Evolutionary conservation across 2,888 invertebrate genomes (phyloP), one percentile per base, ranked within the genome.

Genomic region (Xylota sylvarum): DNA sequence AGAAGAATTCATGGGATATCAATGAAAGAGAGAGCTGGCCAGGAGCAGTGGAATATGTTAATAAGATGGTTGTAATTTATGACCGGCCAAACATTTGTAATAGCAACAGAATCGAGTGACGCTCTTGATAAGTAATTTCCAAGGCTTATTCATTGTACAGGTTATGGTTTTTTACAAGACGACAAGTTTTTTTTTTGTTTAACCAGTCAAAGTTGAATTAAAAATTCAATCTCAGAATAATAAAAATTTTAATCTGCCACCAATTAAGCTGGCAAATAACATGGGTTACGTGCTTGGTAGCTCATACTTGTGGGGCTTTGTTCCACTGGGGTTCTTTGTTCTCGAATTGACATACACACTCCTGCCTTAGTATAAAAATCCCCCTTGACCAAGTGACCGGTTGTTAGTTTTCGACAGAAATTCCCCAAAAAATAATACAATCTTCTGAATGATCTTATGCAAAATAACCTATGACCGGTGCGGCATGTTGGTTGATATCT

Each of bases 401-500:
- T 50, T 50, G 10, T 50, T 23, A 23, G 12, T 23, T 23, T 50
- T 1, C 23, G 23, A 5, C 5, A 9, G 50, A 23, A 50, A 14
- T 46, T 14, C 46, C 46, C 17, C 14, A 50, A 14, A 50, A 14
- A 50, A 50, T 12, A 50, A 12, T n/a, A 35, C 12, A 4, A 40
- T 5, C 40, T 32, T 35, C 40, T 10, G 1, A 48, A 19, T 9
- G 10, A 6, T 30, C 27, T 27, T 23, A 27, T 9, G 5, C 2
- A 50, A 56, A 56, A 56, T 56, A 56, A 56, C 35, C 56, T 56
- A 32, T 56, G 56, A 35, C 56, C 35, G 56, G 35, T 52, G n/a
- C 5, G n/a, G 30, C 30, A 30, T 5, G 1, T 4, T 2, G 12
- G 7, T 14, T 4, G 40, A n/a, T 48, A 9, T 48, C 14, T 43